Evolutionary conservation across 2,888 invertebrate genomes (phyloP).

Genomic region (Stenolophus ochropezus): DNA sequence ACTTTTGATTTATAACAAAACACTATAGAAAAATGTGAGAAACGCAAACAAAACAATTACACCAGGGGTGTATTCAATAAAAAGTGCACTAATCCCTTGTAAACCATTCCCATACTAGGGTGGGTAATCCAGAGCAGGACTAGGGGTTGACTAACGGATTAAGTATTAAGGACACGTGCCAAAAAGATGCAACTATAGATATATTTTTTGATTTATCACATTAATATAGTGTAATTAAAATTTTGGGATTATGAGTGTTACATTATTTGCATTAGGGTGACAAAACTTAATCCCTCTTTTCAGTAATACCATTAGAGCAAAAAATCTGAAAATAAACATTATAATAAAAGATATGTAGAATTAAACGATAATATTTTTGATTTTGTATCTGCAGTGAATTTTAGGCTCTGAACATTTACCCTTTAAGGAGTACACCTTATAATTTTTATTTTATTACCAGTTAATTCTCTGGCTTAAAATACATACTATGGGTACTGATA

Average conservation of each 20-base stretch:
- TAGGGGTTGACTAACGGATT: conserved; percentile 70
- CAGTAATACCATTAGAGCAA: not conserved
- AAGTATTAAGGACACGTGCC: conserved; percentile 65
- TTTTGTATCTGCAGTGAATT: too few species aligned
- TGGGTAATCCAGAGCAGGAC: not conserved
- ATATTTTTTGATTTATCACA: not conserved
- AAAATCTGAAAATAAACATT: too few species aligned
- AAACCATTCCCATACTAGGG: conserved; percentile 13
- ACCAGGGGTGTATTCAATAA: not conserved
- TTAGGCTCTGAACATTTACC: too few species aligned
- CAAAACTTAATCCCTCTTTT: not conserved
- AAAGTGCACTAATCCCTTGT: not conserved
- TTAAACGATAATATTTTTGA: too few species aligned
- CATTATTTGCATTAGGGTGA: not conserved
- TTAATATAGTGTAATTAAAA: not conserved
- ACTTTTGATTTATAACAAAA: not conserved
- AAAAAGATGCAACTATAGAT: not conserved
- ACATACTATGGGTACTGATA: too few species aligned
- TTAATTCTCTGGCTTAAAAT: too few species aligned
- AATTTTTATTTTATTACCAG: too few species aligned
- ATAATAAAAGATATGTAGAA: too few species aligned
- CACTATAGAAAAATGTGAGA: conserved; percentile 15
- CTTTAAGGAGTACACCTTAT: too few species aligned
- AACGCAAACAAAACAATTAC: conserved; percentile 22
- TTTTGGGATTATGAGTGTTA: not conserved